Percentiles rank a stretch among this genome's conserved stretches.
Evolutionary conservation across 2,113 vertebrate species (phyloP).

Genomic region (Polyodon spathula): DNA sequence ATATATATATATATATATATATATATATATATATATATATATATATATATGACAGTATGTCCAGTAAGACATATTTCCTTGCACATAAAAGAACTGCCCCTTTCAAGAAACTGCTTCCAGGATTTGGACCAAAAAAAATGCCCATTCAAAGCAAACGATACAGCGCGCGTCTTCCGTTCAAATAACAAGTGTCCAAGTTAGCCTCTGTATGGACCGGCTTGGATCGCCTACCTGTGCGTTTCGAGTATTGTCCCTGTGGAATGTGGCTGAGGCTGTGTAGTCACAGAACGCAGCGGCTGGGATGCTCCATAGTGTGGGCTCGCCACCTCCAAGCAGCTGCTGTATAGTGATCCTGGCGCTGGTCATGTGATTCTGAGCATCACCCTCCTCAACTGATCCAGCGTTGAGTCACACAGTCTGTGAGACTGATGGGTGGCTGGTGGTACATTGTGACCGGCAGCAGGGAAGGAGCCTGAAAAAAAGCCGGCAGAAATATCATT

Average conservation of each 20-base stretch:
- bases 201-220: background rate
- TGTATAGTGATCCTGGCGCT: constrained; percentile 29
- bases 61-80: too few species aligned
- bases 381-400: constrained; percentile 22
- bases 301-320: constrained; percentile 24
- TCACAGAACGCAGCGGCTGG: constrained; percentile 1
- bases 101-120: too few species aligned
- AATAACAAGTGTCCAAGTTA: background rate
- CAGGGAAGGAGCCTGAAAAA: too few species aligned
- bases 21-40: too few species aligned
- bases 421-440: background rate
- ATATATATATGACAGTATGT: too few species aligned
- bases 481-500: too few species aligned
- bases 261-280: constrained; percentile 10
- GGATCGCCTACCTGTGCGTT: constrained; percentile 37
- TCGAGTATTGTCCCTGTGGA: constrained; percentile 13
- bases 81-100: too few species aligned
- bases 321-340: constrained; percentile 24
- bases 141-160: too few species aligned
- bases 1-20: too few species aligned
- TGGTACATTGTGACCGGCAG: too few species aligned
- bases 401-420: constrained; percentile 1
- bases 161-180: too few species aligned
- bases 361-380: constrained; percentile 40
- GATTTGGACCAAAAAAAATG: too few species aligned